Evolutionary conservation across 1,140 invertebrate genomes (phyloP).

Genomic region (Zaprionus inermis): DNA sequence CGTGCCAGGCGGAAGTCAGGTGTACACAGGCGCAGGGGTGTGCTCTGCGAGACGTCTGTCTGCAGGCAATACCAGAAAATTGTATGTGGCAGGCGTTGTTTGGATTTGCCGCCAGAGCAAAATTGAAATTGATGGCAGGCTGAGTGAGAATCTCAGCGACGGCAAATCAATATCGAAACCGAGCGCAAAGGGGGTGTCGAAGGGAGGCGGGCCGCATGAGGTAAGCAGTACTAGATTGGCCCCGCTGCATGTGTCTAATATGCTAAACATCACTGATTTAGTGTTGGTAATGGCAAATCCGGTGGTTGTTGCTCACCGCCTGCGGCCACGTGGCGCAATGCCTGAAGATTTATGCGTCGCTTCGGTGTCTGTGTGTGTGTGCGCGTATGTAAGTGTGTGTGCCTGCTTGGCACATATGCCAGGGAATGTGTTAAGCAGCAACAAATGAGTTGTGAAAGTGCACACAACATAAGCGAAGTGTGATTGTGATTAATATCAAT

Average conservation of each 20-base stretch:
- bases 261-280: constrained; percentile 78
- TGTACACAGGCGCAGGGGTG: background rate
- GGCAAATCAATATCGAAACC: constrained; percentile 66
- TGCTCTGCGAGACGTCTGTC: constrained; percentile 31
- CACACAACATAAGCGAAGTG: constrained; percentile 10
- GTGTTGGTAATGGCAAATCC: constrained; percentile 49
- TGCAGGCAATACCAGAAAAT: constrained; percentile 70
- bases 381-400: background rate
- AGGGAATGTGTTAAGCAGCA: constrained; percentile 45
- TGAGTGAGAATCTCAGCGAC: constrained; percentile 49
- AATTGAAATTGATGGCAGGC: constrained; percentile 83
- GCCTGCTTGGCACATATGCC: constrained; percentile 38
- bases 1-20: background rate
- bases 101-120: constrained; percentile 74
- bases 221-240: constrained; percentile 36
- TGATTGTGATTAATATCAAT: constrained; percentile 20
- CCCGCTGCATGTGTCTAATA: constrained; percentile 73
- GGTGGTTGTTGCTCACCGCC: constrained; percentile 5
- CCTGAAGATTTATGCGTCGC: constrained; percentile 58
- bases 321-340: constrained; percentile 9
- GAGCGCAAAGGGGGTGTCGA: background rate
- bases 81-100: constrained; percentile 78
- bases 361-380: constrained; percentile 3
- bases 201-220: background rate
- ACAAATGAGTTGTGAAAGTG: constrained; percentile 53